Evolutionary conservation across 2,888 invertebrate species (phyloP).

Genomic region (Dendrolimus houi): DNA sequence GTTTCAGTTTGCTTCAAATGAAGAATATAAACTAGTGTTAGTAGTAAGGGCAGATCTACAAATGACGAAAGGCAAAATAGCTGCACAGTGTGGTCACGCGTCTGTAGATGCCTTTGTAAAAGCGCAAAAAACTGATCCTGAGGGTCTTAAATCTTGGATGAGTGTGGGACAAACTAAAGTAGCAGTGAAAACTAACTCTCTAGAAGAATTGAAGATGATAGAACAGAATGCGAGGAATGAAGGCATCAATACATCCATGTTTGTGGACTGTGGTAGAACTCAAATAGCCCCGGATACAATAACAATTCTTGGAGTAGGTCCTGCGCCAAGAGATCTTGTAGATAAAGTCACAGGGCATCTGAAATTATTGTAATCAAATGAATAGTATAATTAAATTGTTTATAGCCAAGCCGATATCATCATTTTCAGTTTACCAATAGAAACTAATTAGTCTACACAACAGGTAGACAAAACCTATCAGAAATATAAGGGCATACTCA

Average conservation of each 20-base stretch:
- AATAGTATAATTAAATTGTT: too few relatives aligned
- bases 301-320: conserved; percentile 96
- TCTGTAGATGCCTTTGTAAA: conserved; percentile 89
- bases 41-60: conserved; percentile 92
- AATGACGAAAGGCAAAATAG: conserved; percentile 96
- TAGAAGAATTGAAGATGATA: conserved; percentile 82
- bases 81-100: conserved; percentile 97
- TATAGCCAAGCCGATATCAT: too few relatives aligned
- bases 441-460: too few relatives aligned
- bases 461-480: too few relatives aligned
- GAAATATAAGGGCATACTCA: too few relatives aligned
- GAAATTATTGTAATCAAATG: conserved; percentile 81
- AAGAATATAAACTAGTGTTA: conserved; percentile 87
- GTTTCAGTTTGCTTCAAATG: conserved; percentile 55
- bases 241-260: conserved; percentile 83
- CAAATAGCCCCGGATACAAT: conserved; percentile 92
- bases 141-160: conserved; percentile 76
- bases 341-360: conserved; percentile 92
- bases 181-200: conserved; percentile 87
- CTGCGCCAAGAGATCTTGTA: conserved; percentile 85
- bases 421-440: too few relatives aligned
- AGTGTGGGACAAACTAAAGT: conserved; percentile 90
- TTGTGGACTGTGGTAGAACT: conserved; percentile 94
- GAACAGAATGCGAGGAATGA: conserved; percentile 80
- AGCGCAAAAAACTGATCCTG: conserved; percentile 77